These are phyloP conservation scores for Drosophila ezoana DNA, from an alignment of 2,888 invertebrate genomes.

Conservation along the genomic window DNA sequence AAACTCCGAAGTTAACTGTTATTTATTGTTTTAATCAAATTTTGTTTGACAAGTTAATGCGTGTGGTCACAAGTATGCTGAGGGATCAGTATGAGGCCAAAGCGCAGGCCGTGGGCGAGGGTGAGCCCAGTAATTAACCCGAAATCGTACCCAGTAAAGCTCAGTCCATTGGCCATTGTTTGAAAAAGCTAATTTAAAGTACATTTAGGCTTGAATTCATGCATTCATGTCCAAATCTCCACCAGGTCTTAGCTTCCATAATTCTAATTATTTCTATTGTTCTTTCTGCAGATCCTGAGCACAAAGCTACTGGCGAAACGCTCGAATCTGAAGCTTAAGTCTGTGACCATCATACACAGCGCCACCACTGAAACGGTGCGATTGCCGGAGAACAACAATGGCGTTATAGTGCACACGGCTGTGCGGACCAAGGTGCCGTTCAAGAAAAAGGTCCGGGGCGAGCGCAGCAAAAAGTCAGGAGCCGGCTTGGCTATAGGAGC, in stretches of 20 bases:
- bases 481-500: conserved; percentile 25
- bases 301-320: conserved; percentile 92
- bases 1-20: neutral
- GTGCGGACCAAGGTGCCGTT: conserved; percentile 94
- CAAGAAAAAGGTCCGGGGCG: conserved; percentile 90
- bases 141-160: conserved; percentile 40
- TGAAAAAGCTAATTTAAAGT: conserved; percentile 37
- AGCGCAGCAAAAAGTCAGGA: conserved; percentile 74
- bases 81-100: conserved; percentile 80
- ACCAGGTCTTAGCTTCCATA: neutral
- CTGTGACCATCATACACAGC: conserved; percentile 95
- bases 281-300: conserved; percentile 89
- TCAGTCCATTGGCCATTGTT: conserved; percentile 30
- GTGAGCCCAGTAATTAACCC: conserved; percentile 48
- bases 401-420: conserved; percentile 93
- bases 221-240: neutral
- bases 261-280: neutral
- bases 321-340: conserved; percentile 92
- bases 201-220: conserved; percentile 35
- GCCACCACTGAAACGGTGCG: conserved; percentile 95
- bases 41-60: conserved; percentile 72
- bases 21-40: conserved; percentile 18
- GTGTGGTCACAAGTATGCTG: conserved; percentile 73
- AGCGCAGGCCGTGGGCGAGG: conserved; percentile 54
- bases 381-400: conserved; percentile 90